A percentile compares a stretch with the other conserved stretches of the same genome.
These are phyloP conservation scores for Eriocheir sinensis DNA, from an alignment of 1,140 invertebrate species.

Conservation along the genomic window DNA sequence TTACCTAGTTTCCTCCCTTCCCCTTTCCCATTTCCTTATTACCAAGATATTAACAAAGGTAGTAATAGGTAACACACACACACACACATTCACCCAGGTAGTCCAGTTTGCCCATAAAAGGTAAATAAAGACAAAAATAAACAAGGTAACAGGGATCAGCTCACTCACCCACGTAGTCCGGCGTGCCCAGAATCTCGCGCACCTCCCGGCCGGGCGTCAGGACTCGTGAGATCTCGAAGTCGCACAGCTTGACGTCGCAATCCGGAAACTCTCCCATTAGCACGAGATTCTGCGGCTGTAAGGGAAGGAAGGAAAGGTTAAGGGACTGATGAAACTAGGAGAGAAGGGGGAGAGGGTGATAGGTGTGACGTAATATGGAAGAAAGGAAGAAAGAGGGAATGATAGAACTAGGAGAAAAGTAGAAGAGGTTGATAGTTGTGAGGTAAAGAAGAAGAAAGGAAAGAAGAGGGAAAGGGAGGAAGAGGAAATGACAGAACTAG, in stretches of 20 bases:
- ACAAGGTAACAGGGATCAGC: not conserved
- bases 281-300: constrained; percentile 89
- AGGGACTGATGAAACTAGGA: not conserved
- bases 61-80: no score
- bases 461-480: no score
- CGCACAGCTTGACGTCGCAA: constrained; percentile 89
- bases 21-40: no score
- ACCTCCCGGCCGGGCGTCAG: constrained; percentile 87
- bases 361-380: no score
- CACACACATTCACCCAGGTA: not conserved
- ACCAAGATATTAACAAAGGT: no score
- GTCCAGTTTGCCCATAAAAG: not conserved
- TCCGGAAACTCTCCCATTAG: constrained; percentile 88
- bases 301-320: no score
- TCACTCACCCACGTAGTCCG: constrained; percentile 89
- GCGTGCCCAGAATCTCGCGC: constrained; percentile 89
- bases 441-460: no score
- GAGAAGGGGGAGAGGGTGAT: not conserved
- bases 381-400: not conserved
- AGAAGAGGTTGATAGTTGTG: not conserved
- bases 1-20: no score
- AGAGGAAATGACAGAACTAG: not conserved
- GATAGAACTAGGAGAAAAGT: no score
- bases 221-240: constrained; percentile 89
- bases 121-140: not conserved